Conservation (phyloP, 2,888 invertebrate species). For the Steinernema hermaphroditum region DNA sequence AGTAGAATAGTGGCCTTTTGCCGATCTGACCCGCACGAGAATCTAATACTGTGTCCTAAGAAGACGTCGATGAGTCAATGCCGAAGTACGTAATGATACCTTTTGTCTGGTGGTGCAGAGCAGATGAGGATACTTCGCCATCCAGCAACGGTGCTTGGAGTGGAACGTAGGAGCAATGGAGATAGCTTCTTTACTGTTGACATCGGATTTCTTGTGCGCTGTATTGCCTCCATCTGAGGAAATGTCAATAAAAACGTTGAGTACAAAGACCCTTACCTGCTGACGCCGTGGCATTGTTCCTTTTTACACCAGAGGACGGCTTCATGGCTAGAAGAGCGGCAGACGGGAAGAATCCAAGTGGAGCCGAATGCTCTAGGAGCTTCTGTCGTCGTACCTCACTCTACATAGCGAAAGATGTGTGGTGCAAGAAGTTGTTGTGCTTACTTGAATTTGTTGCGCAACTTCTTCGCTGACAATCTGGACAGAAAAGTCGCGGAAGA, state of each 20-base stretch:
- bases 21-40: constrained; percentile 44
- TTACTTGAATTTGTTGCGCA: constrained; percentile 46
- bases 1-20: constrained; percentile 50
- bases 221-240: constrained; percentile 39
- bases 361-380: constrained; percentile 41
- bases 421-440: background rate
- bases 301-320: constrained; percentile 51
- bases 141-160: constrained; percentile 45
- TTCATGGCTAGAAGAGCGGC: constrained; percentile 52
- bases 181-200: constrained; percentile 50
- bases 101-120: constrained; percentile 51
- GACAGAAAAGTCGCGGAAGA: constrained; percentile 36
- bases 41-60: constrained; percentile 22
- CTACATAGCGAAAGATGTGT: constrained; percentile 26
- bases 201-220: constrained; percentile 50
- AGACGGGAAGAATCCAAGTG: constrained; percentile 44
- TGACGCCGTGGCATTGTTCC: constrained; percentile 42
- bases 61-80: no score
- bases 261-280: no score
- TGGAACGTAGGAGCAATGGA: constrained; percentile 45
- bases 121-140: constrained; percentile 49
- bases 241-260: constrained; percentile 16
- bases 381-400: constrained; percentile 45
- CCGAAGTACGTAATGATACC: constrained; percentile 35
- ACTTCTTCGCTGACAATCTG: constrained; percentile 43